A percentile compares a stretch with the other conserved stretches of the same genome.
phyloP scores from a whole-genome alignment of 2,888 invertebrate species.

The Caenorhabditis japonica region DNA sequence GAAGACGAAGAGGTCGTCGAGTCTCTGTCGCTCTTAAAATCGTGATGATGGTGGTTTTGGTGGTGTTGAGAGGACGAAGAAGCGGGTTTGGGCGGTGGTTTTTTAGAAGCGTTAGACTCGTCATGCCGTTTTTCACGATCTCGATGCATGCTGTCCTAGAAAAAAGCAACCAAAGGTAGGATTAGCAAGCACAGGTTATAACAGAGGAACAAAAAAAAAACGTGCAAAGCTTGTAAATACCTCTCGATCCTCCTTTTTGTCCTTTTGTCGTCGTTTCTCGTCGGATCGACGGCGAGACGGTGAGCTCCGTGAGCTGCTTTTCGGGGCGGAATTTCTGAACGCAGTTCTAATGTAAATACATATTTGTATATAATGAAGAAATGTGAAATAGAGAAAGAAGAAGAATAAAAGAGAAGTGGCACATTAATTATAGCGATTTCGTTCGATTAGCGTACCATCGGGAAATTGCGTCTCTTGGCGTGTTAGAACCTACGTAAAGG shows the following conservation, averaged over 20 bases:
- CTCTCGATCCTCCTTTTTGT: slow-evolving; percentile 3
- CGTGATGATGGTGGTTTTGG: not conserved
- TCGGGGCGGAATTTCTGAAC: slow-evolving; percentile 6
- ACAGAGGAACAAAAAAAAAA: slow-evolving; percentile 6
- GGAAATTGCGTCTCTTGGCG: no score
- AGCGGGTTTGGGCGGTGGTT: no score
- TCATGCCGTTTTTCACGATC: slow-evolving; percentile 14
- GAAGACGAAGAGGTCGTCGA: slow-evolving; percentile 22
- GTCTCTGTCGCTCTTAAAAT: slow-evolving; percentile 26
- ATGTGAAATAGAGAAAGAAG: no score
- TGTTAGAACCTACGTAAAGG: no score
- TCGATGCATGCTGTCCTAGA: slow-evolving; percentile 2
- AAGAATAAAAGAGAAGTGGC: no score
- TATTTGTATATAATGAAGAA: no score
- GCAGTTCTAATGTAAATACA: not conserved
- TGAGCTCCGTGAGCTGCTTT: not conserved
- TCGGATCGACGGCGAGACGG: not conserved
- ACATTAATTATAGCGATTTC: no score
- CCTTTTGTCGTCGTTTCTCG: slow-evolving; percentile 4
- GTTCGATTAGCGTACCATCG: no score
- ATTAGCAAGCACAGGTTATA: no score
- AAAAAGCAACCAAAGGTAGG: no score
- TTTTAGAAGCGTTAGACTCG: not conserved
- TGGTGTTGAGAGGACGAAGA: not conserved
- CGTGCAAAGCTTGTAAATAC: not conserved